A percentile compares a stretch with the other conserved stretches of the same genome.
Evolutionary conservation across 1,140 invertebrate genomes (phyloP).

Genomic region (Diabrotica undecimpunctata): DNA sequence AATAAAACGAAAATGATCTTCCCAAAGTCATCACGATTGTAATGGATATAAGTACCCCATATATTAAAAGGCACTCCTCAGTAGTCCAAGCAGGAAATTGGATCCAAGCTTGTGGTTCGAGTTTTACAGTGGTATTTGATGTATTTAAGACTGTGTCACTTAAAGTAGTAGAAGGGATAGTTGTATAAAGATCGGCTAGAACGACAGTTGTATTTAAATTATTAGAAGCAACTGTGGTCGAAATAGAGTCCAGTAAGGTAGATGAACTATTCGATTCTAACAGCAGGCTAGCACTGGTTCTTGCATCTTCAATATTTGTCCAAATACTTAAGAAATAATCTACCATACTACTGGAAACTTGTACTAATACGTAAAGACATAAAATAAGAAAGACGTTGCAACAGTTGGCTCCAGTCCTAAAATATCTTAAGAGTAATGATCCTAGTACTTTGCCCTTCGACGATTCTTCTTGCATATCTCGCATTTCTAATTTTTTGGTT

Average conservation of each 20-base stretch:
- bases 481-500: constrained; percentile 14
- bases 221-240: background rate
- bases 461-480: constrained; percentile 36
- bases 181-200: no score
- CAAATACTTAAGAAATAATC: constrained; percentile 80
- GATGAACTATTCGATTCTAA: background rate
- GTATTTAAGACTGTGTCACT: background rate
- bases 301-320: constrained; percentile 48
- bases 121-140: constrained; percentile 5
- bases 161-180: background rate
- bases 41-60: constrained; percentile 48
- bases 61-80: constrained; percentile 51
- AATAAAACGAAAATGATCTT: constrained; percentile 58
- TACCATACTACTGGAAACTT: constrained; percentile 62
- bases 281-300: constrained; percentile 1
- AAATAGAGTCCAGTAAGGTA: background rate
- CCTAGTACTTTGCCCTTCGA: constrained; percentile 39
- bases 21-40: constrained; percentile 50
- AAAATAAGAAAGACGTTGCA: constrained; percentile 55
- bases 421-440: constrained; percentile 53
- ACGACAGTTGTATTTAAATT: background rate
- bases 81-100: constrained; percentile 23
- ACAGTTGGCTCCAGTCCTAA: constrained; percentile 61
- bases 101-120: background rate
- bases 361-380: constrained; percentile 61